Percentiles rank a stretch among this genome's conserved stretches.
Conservation (phyloP, 2,888 invertebrate genomes). For the Acronicta aceris region DNA sequence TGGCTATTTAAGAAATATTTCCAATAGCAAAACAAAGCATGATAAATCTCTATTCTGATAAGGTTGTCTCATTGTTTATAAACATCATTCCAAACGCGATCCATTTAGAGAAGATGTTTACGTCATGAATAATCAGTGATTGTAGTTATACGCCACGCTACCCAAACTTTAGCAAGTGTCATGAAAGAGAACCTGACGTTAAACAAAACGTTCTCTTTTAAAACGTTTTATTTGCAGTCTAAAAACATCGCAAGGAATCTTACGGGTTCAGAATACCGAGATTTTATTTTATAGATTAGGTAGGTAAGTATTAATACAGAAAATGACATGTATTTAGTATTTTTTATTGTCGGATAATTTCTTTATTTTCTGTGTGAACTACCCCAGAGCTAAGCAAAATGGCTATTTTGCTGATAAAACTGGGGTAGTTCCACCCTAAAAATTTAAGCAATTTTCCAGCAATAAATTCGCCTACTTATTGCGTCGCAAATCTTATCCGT, state of each 20-base stretch:
- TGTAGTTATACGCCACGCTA: conserved; percentile 35
- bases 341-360: too few relatives aligned
- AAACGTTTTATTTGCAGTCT: conserved; percentile 13
- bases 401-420: conserved; percentile 77
- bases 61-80: conserved; percentile 37
- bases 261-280: too few relatives aligned
- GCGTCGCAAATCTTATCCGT: conserved; percentile 78
- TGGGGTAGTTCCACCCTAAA: conserved; percentile 70
- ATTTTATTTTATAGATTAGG: too few relatives aligned
- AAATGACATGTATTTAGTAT: too few relatives aligned
- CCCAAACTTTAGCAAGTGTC: conserved; percentile 31
- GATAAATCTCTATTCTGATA: conserved; percentile 19
- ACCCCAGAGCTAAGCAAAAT: too few relatives aligned
- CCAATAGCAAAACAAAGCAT: conserved; percentile 24
- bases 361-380: too few relatives aligned
- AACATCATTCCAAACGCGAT: conserved; percentile 24
- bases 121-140: conserved; percentile 23
- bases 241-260: conserved; percentile 2
- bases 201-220: conserved; percentile 30
- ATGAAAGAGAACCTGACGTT: conserved; percentile 17
- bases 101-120: conserved; percentile 32
- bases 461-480: conserved; percentile 81
- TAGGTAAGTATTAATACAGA: too few relatives aligned
- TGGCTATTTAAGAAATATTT: conserved; percentile 14
- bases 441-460: conserved; percentile 85